Evolutionary conservation across 1,140 invertebrate species (phyloP).

Genomic region (Diorhabda sublineata): DNA sequence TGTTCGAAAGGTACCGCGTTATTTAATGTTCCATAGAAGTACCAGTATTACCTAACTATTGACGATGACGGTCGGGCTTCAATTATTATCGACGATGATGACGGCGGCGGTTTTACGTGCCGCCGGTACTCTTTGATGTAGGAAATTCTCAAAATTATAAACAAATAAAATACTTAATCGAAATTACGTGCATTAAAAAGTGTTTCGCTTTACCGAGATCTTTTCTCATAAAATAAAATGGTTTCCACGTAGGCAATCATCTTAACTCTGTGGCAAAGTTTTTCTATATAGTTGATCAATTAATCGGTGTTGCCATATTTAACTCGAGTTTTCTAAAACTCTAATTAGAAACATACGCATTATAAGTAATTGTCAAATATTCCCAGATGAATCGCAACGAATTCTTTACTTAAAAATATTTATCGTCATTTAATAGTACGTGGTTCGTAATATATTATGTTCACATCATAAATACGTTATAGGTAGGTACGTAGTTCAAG

Average conservation of each 20-base stretch:
- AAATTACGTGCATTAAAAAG: not conserved
- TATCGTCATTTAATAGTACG: too few relatives aligned
- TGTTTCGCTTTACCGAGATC: not conserved
- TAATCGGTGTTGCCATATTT: too few relatives aligned
- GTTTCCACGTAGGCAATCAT: not conserved
- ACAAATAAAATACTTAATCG: slow-evolving; percentile 1
- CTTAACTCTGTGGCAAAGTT: too few relatives aligned
- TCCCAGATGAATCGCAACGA: too few relatives aligned
- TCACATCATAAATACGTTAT: too few relatives aligned
- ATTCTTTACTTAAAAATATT: too few relatives aligned
- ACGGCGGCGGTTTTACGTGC: not conserved
- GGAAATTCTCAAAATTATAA: slow-evolving; percentile 3
- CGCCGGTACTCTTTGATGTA: not conserved
- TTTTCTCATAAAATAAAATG: not conserved
- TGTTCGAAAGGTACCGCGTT: not conserved
- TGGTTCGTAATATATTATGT: too few relatives aligned
- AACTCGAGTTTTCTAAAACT: too few relatives aligned
- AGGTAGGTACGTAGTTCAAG: too few relatives aligned
- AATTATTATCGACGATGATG: not conserved
- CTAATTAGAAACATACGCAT: too few relatives aligned
- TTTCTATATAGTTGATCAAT: too few relatives aligned
- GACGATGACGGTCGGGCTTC: not conserved
- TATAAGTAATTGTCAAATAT: too few relatives aligned
- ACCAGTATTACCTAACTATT: not conserved
- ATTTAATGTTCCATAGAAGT: slow-evolving; percentile 1